Conservation (phyloP, 2,797 vertebrate species). For the Acanthurus tractus region DNA sequence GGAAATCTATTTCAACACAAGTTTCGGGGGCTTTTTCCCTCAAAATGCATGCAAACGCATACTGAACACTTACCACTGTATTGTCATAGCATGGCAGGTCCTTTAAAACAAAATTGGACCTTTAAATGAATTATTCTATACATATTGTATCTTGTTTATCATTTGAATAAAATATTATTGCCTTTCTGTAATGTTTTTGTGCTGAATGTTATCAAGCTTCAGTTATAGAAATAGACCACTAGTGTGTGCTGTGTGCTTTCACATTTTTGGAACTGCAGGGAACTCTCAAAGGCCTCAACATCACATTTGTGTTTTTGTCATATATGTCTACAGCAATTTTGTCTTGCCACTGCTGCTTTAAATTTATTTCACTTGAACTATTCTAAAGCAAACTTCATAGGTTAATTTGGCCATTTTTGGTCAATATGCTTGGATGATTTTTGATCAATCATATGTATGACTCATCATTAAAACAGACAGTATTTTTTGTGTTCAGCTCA, state of each 20-base stretch:
- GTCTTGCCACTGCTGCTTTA: background rate
- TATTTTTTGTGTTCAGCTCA: background rate
- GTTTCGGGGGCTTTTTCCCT: conserved; percentile 55
- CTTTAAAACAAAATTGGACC: conserved; percentile 50
- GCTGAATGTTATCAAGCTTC: conserved; percentile 26
- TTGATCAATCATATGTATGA: background rate
- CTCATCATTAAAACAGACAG: background rate
- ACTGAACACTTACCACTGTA: conserved; percentile 66
- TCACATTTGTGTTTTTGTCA: conserved; percentile 17
- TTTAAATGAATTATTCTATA: conserved; percentile 71
- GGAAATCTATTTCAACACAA: conserved; percentile 61
- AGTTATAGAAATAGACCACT: conserved; percentile 53
- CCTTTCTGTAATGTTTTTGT: conserved; percentile 71
- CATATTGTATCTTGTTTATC: conserved; percentile 83
- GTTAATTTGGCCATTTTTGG: background rate
- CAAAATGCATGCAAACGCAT: conserved; percentile 81
- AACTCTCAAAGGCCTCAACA: background rate
- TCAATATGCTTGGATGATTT: background rate
- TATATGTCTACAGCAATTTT: background rate
- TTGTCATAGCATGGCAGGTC: conserved; percentile 76
- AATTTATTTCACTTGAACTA: background rate
- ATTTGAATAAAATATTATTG: conserved; percentile 85
- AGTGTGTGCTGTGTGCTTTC: conserved; percentile 50
- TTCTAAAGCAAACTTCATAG: background rate
- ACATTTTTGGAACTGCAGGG: conserved; percentile 5